A percentile compares a stretch with the other conserved stretches of the same genome.
Conservation (phyloP, 2,888 invertebrate genomes). For the Drosophila helvetica region DNA sequence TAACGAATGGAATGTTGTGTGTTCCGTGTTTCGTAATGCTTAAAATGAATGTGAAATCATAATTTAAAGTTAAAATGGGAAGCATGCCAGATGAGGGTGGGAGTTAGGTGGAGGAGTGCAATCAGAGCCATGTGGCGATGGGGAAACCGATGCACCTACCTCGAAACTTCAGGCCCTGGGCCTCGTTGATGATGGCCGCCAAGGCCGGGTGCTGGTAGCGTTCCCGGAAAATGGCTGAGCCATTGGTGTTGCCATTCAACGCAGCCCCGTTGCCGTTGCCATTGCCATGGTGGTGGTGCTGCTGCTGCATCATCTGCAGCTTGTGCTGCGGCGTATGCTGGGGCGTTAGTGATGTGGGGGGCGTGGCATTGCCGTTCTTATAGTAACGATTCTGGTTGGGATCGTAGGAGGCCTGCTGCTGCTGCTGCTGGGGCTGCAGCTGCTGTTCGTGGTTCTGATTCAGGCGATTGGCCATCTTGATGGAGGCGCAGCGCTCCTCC, state of each 20-base stretch:
- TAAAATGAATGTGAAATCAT: constrained; percentile 8
- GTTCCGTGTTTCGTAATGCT: neutral
- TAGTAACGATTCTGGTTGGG: constrained; percentile 83
- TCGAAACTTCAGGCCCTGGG: constrained; percentile 83
- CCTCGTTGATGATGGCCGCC: constrained; percentile 83
- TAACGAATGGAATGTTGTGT: no score
- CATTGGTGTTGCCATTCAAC: constrained; percentile 62
- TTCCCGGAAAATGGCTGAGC: constrained; percentile 81
- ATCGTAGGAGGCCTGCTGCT: constrained; percentile 71
- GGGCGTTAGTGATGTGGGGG: constrained; percentile 70
- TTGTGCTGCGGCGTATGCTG: constrained; percentile 82
- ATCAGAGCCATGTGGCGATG: constrained; percentile 1
- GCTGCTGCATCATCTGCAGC: constrained; percentile 57
- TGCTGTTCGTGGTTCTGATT: constrained; percentile 74
- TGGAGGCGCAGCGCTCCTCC: constrained; percentile 82
- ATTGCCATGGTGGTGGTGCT: constrained; percentile 50
- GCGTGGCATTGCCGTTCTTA: constrained; percentile 75
- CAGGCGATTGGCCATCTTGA: constrained; percentile 80
- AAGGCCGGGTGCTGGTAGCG: constrained; percentile 83
- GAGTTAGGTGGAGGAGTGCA: constrained; percentile 5
- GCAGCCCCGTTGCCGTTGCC: constrained; percentile 74
- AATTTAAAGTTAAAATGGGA: constrained; percentile 6
- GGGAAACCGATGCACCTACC: constrained; percentile 65
- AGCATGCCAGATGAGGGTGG: constrained; percentile 31
- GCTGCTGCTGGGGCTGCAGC: constrained; percentile 25